Evolutionary conservation across 1,140 invertebrate species (phyloP), one percentile per base, ranked within the genome.

Genomic region (Harlomillsia oculata): DNA sequence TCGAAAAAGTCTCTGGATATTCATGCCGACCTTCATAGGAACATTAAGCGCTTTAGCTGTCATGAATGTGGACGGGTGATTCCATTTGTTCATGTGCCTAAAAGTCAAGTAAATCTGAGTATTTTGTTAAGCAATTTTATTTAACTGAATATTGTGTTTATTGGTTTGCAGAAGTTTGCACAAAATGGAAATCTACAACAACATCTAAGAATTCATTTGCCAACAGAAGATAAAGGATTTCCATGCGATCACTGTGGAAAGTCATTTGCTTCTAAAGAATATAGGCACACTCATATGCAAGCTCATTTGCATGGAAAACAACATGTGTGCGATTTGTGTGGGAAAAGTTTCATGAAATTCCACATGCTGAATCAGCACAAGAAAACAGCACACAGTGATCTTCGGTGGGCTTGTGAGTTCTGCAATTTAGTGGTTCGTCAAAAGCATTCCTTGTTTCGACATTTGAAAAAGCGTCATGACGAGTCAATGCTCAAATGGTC

Each of bases 1-100:
- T 75, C 73, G 1, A 75, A 74, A 60, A 74, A 75, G 46, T 74
- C 74, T 13, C 60, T 77, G 5, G 67, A 71, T 25, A 69, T 74
- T 29, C 76, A 58, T 20, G 16, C 25, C 18, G 48, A 52, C n/a
- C 66, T 64, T 44, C 68, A 70, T 30, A 56, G 58, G 34, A 69
- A 68, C 5, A 67, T 68, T 14, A 69, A 70, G 25, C 66, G 68
- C 16, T 73, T 70, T 64, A 62, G 68, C n/a, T 77, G 76, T 65
- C 64, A 70, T 11, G 70, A 70, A 44, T 78, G 76, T 68, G 71
- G 69, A 14, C 76, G 75, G 66, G 44, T 63, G 13, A 43, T n/a
- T 32, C 9, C 20, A 46, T 32, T 48, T 28, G 25, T 16, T 16
- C 14, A 28, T 34, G 20, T 49, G 14, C 23, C n/a, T n/a, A n/a